Evolutionary conservation across 2,113 vertebrate genomes (phyloP).

Genomic region (Atlantisia rogersi): DNA sequence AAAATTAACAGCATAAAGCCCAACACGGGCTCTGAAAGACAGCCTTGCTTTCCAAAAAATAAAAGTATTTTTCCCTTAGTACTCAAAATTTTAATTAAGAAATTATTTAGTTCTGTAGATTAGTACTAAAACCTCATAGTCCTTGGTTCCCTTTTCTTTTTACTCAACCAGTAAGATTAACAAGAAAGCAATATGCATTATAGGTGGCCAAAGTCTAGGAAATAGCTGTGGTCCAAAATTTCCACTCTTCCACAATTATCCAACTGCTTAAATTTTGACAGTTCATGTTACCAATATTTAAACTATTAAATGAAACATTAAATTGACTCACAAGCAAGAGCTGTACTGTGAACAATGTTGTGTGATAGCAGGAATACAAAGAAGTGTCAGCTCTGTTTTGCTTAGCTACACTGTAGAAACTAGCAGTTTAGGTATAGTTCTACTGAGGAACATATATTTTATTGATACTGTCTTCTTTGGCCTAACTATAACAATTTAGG

Average conservation of each 20-base stretch:
- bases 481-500: neutral
- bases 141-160: neutral
- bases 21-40: neutral
- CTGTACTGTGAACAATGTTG: fast-evolving
- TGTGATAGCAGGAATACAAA: neutral
- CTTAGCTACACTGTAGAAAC: neutral
- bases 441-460: neutral
- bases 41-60: neutral
- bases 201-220: neutral
- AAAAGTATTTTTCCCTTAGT: neutral
- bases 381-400: neutral
- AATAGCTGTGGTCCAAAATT: neutral
- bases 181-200: neutral
- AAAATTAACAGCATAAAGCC: neutral
- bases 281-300: neutral
- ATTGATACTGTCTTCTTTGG: neutral
- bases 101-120: neutral
- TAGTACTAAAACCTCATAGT: neutral
- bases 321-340: neutral
- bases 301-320: neutral
- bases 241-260: neutral
- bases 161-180: neutral
- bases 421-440: neutral
- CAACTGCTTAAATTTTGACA: neutral
- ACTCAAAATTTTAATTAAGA: neutral